Conservation (phyloP, 1,140 invertebrate genomes). For the Leptestheria dahalacensis region DNA sequence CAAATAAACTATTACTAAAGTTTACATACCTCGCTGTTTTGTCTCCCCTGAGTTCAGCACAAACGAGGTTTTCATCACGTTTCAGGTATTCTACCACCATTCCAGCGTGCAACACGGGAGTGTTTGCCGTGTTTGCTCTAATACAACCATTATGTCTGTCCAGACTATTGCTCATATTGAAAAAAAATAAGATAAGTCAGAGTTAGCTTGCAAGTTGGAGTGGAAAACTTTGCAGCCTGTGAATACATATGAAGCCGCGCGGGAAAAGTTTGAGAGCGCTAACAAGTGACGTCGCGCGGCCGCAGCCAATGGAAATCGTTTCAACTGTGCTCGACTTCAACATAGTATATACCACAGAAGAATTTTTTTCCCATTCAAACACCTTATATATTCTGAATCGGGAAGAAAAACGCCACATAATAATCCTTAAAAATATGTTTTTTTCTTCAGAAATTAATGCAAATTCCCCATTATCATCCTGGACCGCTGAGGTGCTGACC, state of each 20-base stretch:
- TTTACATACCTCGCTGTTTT: neutral
- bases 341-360: neutral
- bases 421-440: neutral
- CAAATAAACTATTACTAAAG: neutral
- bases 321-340: neutral
- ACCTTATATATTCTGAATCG: neutral
- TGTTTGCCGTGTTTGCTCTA: neutral
- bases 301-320: neutral
- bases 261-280: neutral
- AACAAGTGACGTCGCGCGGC: neutral
- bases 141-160: neutral
- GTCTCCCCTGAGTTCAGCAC: neutral
- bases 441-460: neutral
- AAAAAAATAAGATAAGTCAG: neutral
- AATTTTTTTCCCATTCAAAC: neutral
- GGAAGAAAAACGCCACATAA: neutral
- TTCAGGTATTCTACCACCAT: neutral
- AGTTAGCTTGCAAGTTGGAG: neutral
- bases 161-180: neutral
- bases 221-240: neutral
- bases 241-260: too few species aligned
- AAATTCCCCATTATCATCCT: neutral
- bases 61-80: neutral
- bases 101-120: neutral
- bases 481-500: too few species aligned